Percentiles rank a stretch among this genome's conserved stretches.
These are phyloP conservation scores for Zhuqinia jingwanae DNA, from an alignment of 2,888 invertebrate species.

Conservation along the genomic window DNA sequence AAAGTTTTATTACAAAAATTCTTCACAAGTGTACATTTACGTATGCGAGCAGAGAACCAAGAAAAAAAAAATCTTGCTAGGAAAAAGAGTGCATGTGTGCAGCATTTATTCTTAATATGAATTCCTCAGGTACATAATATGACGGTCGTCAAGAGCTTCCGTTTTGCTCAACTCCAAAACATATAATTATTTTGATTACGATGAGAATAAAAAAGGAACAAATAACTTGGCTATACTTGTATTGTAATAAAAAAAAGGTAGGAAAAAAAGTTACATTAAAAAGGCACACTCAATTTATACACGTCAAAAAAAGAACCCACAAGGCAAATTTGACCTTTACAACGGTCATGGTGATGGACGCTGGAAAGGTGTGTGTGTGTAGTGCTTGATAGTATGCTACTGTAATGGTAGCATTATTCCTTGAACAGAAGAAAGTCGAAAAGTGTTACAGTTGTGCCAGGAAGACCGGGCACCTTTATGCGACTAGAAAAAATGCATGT, in stretches of 20 bases:
- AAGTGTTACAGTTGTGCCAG: neutral
- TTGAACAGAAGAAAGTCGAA: neutral
- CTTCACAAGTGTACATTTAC: too few species aligned
- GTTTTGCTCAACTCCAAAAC: slow-evolving; percentile 10
- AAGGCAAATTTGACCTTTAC: slow-evolving; percentile 41
- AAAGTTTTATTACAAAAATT: too few species aligned
- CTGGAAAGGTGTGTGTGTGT: too few species aligned
- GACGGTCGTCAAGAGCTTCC: slow-evolving; percentile 11
- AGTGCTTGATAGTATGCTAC: too few species aligned
- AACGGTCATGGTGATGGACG: slow-evolving; percentile 44
- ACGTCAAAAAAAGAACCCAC: neutral
- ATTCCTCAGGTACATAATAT: too few species aligned
- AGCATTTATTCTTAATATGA: too few species aligned
- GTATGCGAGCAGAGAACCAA: too few species aligned
- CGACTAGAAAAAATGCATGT: too few species aligned
- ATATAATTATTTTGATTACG: slow-evolving; percentile 52
- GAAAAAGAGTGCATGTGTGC: too few species aligned
- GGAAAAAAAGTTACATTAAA: neutral
- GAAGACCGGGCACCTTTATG: neutral
- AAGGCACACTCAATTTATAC: neutral
- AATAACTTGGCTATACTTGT: slow-evolving; percentile 32
- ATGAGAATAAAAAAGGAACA: neutral
- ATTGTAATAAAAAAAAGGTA: neutral
- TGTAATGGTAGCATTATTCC: neutral
- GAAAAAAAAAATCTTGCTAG: too few species aligned